Evolutionary conservation across 2,888 invertebrate genomes (phyloP), one percentile per base, ranked within the genome.

Genomic region (Pelosia muscerda): DNA sequence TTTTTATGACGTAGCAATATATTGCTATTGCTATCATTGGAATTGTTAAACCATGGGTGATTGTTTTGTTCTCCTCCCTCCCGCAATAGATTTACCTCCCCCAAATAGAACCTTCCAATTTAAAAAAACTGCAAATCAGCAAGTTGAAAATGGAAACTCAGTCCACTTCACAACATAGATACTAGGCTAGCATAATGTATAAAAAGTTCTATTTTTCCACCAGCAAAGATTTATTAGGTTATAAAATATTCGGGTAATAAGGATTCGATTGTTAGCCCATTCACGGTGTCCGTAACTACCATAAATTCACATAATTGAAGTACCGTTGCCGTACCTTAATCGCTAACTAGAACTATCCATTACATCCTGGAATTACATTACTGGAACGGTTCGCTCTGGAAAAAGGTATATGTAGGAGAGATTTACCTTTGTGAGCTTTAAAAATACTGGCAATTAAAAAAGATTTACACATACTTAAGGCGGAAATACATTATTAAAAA

Each of bases 251-350:
- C 22, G 5, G 13, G 59, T 25, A 38, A 28, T 31, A 23, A 62
- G 64, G 70, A 70, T 75, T 71, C 69, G 75, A 72, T 78, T 80
- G 73, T 66, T 69, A 69, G 64, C 54, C 73, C 62, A 78, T 79
- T 79, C 73, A 65, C 25, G 69, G 68, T 72, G 74, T 68, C 59
- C 26, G 25, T 68, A 65, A 9, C 49, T 68, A 62, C 73, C 61
- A 78, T 78, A 80, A 78, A 79, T 79, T 66, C 74, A 60, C 67
- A 56, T 80, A 72, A 73, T 74, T 71, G 73, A 68, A 71, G 65
- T 67, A 31, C 63, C 66, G 22, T 62, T 61, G 59, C 55, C 63
- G 25, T 68, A 53, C 55, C 63, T 23, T 68, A 53, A 26, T 26
- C 42, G 63, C 38, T 58, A 60, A 66, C 61, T 49, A 56, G 31